phyloP scores from a whole-genome alignment of 2,888 invertebrate genomes.

The Molorchus minor region DNA sequence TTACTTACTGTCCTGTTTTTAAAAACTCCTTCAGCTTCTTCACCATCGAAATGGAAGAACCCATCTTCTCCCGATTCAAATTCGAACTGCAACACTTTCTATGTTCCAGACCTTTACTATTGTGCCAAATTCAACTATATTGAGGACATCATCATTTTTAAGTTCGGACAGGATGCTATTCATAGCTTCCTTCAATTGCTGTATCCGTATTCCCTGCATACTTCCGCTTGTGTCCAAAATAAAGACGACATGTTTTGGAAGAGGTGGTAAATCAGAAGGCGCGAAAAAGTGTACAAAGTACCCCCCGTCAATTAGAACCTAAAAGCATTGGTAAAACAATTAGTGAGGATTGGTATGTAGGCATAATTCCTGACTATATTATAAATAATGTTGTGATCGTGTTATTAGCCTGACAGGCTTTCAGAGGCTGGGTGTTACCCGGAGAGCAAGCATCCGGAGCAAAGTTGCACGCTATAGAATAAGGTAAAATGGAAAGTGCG shows the following conservation, averaged over 20 bases:
- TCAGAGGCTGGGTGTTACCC: too few relatives aligned
- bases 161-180: slow-evolving; percentile 70
- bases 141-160: slow-evolving; percentile 71
- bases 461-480: too few relatives aligned
- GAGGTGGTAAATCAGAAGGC: slow-evolving; percentile 67
- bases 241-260: slow-evolving; percentile 75
- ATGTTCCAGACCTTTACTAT: slow-evolving; percentile 63
- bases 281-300: slow-evolving; percentile 81
- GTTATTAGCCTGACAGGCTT: too few relatives aligned
- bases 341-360: too few relatives aligned
- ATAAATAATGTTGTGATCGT: too few relatives aligned
- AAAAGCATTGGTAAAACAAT: too few relatives aligned
- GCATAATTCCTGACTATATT: too few relatives aligned
- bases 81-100: slow-evolving; percentile 56
- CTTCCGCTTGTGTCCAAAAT: slow-evolving; percentile 79
- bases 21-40: slow-evolving; percentile 20
- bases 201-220: slow-evolving; percentile 73
- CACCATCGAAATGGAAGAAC: slow-evolving; percentile 18
- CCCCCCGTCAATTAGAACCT: slow-evolving; percentile 72
- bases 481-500: too few relatives aligned
- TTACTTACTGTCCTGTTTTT: slow-evolving; percentile 19
- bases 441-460: too few relatives aligned
- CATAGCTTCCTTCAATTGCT: slow-evolving; percentile 75
- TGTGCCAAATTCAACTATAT: slow-evolving; percentile 73
- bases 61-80: slow-evolving; percentile 47